Percentiles rank a stretch among this genome's conserved stretches.
phyloP scores from a whole-genome alignment of 2,797 vertebrate genomes.

The Australoheros facetus region DNA sequence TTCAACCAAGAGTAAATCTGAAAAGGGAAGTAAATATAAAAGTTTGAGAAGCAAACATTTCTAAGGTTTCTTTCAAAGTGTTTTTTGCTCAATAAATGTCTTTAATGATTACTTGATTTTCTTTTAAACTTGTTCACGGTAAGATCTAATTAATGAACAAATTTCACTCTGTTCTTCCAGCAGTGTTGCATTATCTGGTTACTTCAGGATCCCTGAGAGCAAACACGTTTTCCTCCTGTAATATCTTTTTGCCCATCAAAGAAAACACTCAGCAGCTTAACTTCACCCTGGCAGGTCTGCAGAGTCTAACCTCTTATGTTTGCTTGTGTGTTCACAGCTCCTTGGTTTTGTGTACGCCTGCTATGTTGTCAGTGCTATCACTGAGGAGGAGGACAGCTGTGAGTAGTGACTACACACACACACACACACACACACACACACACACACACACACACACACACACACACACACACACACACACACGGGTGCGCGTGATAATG shows the following conservation, averaged over 20 bases:
- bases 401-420: conserved; percentile 83
- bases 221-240: neutral
- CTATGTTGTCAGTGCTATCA: conserved; percentile 89
- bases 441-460: conserved; percentile 28
- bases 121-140: neutral
- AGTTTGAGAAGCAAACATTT: neutral
- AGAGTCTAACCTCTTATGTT: conserved; percentile 49
- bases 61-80: neutral
- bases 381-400: conserved; percentile 95
- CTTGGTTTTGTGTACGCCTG: conserved; percentile 90
- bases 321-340: conserved; percentile 83
- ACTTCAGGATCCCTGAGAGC: neutral
- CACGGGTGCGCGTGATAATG: neutral
- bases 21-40: neutral
- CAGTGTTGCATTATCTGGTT: conserved; percentile 21
- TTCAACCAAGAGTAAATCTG: neutral
- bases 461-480: conserved; percentile 6
- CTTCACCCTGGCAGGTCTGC: neutral
- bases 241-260: conserved; percentile 8
- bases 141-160: neutral
- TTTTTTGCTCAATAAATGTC: neutral
- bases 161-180: neutral
- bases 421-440: conserved; percentile 22
- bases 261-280: conserved; percentile 24
- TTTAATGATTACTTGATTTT: neutral